Evolutionary conservation across 2,888 invertebrate species (phyloP), one percentile per base, ranked within the genome.

Genomic region (Sesia apiformis): DNA sequence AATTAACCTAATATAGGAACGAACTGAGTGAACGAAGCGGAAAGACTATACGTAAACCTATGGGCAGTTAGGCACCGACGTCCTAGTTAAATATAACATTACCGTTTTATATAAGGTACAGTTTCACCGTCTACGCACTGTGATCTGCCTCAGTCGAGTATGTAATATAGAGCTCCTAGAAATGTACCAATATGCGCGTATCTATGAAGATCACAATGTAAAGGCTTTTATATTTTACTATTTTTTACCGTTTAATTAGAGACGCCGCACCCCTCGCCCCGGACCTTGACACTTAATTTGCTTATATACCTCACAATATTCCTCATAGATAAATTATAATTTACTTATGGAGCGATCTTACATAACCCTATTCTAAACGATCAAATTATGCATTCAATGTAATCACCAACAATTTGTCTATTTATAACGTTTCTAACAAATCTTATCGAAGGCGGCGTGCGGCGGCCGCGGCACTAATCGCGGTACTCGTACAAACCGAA

Each of bases 291-390:
- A 72, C 84, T 82, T 84, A 84, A 81, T 77, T 78, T 78, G 81
- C 82, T 83, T 83, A 77, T 68, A 81, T 68, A 77, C 77, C 76
- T 83, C 84, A 82, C 77, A 73, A 70, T 81, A 82, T 76, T 75
- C 78, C 70, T 78, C 84, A 79, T 85, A 85, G 82, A 84, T 88
- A 87, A 86, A 87, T 87, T 86, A 88, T 87, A 85, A 72, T 79
- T 84, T 79, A 84, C 87, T 89, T 87, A 89, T 72, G 87, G 88
- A 86, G 84, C 88, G 85, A 88, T 87, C 88, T 89, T 88, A 88
- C 83, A 85, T 88, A 88, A 88, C 83, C 85, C 88, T 88, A 88
- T 84, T 78, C 88, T 88, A 88, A 81, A 84, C 83, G 81, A 79
- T 87, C 87, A 86, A 87, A 86, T 86, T 84, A 87, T 87, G 85